Evolutionary conservation across 2,797 vertebrate genomes (phyloP).

Genomic region (Oreochromis mossambicus): DNA sequence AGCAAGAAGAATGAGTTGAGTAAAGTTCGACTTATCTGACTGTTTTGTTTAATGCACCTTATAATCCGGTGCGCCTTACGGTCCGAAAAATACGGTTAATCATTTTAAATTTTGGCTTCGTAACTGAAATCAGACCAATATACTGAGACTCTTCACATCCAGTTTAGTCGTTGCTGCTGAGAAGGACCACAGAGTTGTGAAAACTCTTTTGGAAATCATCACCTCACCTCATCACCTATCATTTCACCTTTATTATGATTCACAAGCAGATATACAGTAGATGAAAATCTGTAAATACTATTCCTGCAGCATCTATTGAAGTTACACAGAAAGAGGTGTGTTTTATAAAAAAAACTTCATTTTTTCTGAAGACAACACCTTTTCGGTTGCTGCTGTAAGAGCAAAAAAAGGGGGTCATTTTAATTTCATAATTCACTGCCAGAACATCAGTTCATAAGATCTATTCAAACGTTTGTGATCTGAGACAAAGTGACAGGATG

Average conservation of each 20-base stretch:
- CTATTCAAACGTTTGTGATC: background rate
- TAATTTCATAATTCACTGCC: background rate
- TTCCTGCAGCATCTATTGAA: background rate
- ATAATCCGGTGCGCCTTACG: too few species aligned
- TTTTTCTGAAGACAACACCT: background rate
- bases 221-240: too few species aligned
- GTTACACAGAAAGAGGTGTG: background rate
- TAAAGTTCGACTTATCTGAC: too few species aligned
- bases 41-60: too few species aligned
- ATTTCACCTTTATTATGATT: background rate
- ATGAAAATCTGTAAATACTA: background rate
- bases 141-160: background rate
- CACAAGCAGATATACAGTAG: background rate
- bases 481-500: background rate
- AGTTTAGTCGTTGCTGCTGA: background rate
- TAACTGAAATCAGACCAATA: background rate
- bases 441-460: background rate
- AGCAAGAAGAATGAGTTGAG: too few species aligned
- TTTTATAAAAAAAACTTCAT: background rate
- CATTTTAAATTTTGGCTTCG: background rate
- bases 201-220: background rate
- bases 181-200: background rate
- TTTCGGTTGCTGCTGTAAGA: background rate
- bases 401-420: background rate
- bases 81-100: accelerated